These are phyloP conservation scores for Nanorana parkeri DNA, from an alignment of 2,113 vertebrate genomes.

Conservation along the genomic window DNA sequence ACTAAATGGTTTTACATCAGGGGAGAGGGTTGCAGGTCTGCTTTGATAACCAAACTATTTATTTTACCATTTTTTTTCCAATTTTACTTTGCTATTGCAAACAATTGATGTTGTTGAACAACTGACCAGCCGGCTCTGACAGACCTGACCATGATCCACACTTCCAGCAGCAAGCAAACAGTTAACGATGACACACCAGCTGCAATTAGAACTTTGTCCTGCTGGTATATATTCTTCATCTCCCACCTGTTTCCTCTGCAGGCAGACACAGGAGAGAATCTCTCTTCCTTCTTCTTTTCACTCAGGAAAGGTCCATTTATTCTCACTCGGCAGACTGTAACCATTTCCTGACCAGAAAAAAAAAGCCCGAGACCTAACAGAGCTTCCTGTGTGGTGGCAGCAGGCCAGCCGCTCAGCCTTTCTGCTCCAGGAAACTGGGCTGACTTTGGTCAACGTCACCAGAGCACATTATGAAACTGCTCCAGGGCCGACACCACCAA, in stretches of 20 bases:
- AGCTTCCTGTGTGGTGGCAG: conserved; percentile 39
- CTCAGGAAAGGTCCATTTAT: conserved; percentile 21
- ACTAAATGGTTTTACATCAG: no score
- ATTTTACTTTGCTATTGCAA: no score
- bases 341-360: conserved; percentile 50
- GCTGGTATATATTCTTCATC: background rate
- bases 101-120: no score
- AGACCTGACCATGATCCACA: no score
- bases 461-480: background rate
- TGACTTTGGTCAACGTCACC: background rate
- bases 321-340: conserved; percentile 48
- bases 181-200: background rate
- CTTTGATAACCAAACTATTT: no score
- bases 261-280: background rate
- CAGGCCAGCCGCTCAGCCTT: conserved; percentile 15
- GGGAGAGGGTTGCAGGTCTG: no score
- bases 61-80: no score
- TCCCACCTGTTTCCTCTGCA: conserved; percentile 34
- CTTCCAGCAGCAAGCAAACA: background rate
- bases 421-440: conserved; percentile 8
- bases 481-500: no score
- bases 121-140: no score
- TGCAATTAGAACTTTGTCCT: background rate
- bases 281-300: conserved; percentile 31
- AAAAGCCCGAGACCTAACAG: conserved; percentile 20